These are phyloP conservation scores for Neodiprion virginianus DNA, from an alignment of 1,140 invertebrate species.

Conservation along the genomic window DNA sequence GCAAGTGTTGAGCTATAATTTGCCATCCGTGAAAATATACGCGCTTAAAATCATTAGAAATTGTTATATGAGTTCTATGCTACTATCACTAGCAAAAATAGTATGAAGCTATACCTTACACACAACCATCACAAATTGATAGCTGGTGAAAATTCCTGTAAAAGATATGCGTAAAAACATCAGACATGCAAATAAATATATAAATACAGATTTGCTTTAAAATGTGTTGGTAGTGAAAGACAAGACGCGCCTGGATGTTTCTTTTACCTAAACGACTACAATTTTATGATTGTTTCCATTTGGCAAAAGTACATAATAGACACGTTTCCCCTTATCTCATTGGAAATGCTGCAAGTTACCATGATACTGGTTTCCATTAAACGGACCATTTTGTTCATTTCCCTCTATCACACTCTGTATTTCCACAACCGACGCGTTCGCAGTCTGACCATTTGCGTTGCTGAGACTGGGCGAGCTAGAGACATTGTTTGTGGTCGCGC, in stretches of 20 bases:
- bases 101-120: background rate
- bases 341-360: constrained; percentile 57
- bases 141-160: background rate
- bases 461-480: constrained; percentile 29
- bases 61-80: too few species aligned
- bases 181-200: background rate
- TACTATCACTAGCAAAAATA: background rate
- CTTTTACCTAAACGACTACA: constrained; percentile 51
- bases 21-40: too few species aligned
- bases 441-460: constrained; percentile 43
- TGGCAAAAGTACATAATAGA: constrained; percentile 60
- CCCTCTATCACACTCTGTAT: constrained; percentile 54
- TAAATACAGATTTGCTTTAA: background rate
- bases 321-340: constrained; percentile 62
- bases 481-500: constrained; percentile 31
- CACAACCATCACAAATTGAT: background rate
- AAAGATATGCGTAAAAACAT: background rate
- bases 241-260: constrained; percentile 27
- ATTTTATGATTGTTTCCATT: constrained; percentile 60
- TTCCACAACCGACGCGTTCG: constrained; percentile 44
- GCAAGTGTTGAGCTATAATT: too few species aligned
- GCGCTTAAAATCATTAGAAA: too few species aligned
- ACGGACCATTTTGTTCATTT: constrained; percentile 42
- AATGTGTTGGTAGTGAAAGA: background rate
- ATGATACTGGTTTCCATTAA: constrained; percentile 51